Evolutionary conservation across 2,113 vertebrate genomes (phyloP), one percentile per base, ranked within the genome.

Genomic region (Osmerus mordax): DNA sequence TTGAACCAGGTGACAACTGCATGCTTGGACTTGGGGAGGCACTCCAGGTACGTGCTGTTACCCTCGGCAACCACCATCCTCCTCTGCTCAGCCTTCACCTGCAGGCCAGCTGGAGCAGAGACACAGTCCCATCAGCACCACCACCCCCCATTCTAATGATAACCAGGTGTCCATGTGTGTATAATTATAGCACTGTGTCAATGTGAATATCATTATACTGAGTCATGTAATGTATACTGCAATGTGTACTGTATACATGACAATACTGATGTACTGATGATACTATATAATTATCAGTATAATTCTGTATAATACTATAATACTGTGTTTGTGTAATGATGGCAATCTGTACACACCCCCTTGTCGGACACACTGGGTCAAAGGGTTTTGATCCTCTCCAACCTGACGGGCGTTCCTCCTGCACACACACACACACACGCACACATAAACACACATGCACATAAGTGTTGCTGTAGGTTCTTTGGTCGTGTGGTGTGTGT

Each of bases 11-110:
- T 93, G 25, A 93, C 81, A 0, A 85, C 88, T 47, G 92, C 92
- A 19, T 92, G 93, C 69, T 90, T 89, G 68, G 93, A 94, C 71
- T 91, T 88, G 21, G 93, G 91, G n/a, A 94, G 84, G 78, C 93
- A 94, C 78, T 94, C 93, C 77, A 94, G 83, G 74, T 92, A 94
- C 13, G 93, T 93, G 89, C 91, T 92, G 89, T 94, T 94, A 13
- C 93, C 93, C 72, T 91, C 88, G 0, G 91, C 91, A 67, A 94
- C 93, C 86, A 93, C 87, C 84, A 92, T 91, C 62, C 84, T 80
- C 83, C 90, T 92, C 70, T 92, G 88, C 77, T 93, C 93, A 3
- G 91, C 89, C 73, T 93, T 88, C 72, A 93, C 91, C 77, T 91
- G 91, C 81, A 92, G 84, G 32, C 85, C 92, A 3, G 92, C 93